These are phyloP conservation scores for Hylomyscus alleni DNA, from an alignment of 2,797 vertebrate species.

Conservation along the genomic window DNA sequence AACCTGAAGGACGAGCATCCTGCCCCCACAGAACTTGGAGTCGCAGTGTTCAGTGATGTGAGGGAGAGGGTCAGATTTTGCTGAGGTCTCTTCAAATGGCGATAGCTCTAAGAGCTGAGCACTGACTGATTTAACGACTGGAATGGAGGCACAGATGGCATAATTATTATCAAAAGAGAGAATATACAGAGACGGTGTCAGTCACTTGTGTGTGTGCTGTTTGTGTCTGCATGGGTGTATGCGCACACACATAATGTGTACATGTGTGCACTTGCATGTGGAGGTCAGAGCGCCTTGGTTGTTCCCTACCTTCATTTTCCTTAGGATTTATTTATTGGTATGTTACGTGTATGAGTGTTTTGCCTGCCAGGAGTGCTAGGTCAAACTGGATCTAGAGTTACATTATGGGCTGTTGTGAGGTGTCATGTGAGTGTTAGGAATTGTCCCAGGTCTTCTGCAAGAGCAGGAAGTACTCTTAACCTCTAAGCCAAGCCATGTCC, in stretches of 20 bases:
- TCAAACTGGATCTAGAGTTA: neutral
- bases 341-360: neutral
- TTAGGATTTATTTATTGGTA: neutral
- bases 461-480: neutral
- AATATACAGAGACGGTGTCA: neutral
- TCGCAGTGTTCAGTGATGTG: neutral
- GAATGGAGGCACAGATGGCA: neutral
- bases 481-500: neutral
- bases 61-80: neutral
- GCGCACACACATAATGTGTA: no score
- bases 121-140: neutral
- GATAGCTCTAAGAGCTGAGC: neutral
- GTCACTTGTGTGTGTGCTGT: neutral
- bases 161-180: slow-evolving; percentile 3
- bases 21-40: neutral
- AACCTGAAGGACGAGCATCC: neutral
- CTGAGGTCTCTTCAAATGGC: neutral
- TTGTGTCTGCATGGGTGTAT: neutral
- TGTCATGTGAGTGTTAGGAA: neutral
- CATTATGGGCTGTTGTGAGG: no score
- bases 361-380: no score
- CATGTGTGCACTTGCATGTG: neutral
- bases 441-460: no score
- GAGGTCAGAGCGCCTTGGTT: no score
- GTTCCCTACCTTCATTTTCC: neutral